phyloP scores from a whole-genome alignment of 2,113 vertebrate species.

The Myotis yumanensis region DNA sequence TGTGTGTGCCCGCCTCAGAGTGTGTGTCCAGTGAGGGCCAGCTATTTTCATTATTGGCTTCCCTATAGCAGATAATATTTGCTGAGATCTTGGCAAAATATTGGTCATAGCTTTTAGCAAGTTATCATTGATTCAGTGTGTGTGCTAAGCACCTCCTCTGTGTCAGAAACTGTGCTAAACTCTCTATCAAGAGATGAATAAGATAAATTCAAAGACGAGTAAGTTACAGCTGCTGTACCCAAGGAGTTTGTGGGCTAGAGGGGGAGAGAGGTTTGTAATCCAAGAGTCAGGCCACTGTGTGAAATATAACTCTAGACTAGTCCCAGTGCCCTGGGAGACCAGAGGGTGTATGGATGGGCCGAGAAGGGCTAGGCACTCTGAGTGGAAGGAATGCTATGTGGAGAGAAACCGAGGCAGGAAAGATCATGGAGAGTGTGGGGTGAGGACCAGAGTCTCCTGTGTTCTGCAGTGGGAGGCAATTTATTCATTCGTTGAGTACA shows the following conservation, averaged over 20 bases:
- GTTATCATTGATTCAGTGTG: neutral
- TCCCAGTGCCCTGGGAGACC: neutral
- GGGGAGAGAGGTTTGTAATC: neutral
- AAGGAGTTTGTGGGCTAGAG: neutral
- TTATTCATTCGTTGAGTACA: neutral
- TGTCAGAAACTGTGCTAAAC: neutral
- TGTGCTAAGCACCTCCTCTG: neutral
- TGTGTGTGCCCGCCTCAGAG: neutral
- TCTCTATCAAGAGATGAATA: neutral
- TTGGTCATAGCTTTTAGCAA: neutral
- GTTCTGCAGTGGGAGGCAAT: neutral
- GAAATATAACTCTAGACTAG: neutral
- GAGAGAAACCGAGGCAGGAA: neutral
- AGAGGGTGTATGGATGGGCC: neutral
- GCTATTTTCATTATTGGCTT: neutral
- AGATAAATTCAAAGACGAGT: neutral
- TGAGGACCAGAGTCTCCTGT: neutral
- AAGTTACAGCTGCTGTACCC: neutral
- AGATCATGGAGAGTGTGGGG: neutral
- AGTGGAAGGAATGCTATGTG: neutral
- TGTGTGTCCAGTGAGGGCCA: neutral
- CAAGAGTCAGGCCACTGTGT: neutral
- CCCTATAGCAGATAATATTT: neutral
- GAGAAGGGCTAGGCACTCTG: neutral
- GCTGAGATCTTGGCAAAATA: neutral